A percentile compares a stretch with the other conserved stretches of the same genome.
Evolutionary conservation across 2,888 invertebrate species (phyloP).

Genomic region (Cheilosia impressa): DNA sequence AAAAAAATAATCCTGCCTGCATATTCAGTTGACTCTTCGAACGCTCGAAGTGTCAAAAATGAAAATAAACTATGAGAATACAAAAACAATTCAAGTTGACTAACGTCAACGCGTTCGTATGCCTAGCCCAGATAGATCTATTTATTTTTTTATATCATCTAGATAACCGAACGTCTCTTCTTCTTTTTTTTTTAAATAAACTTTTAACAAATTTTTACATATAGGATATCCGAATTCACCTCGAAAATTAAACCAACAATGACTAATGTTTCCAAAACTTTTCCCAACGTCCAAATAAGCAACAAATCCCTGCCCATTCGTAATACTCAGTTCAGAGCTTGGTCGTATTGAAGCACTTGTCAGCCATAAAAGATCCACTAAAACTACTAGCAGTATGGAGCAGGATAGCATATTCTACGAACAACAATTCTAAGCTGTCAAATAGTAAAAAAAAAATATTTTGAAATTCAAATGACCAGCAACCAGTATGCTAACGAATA

Average conservation of each 20-base stretch:
- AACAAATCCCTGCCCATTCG: conserved; percentile 77
- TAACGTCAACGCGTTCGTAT: too few relatives aligned
- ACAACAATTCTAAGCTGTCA: not conserved
- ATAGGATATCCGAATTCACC: conserved; percentile 51
- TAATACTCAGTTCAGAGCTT: conserved; percentile 59
- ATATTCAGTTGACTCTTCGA: too few relatives aligned
- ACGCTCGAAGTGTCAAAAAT: too few relatives aligned
- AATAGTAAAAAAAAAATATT: not conserved
- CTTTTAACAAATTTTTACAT: too few relatives aligned
- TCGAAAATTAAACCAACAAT: conserved; percentile 77
- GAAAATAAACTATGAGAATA: too few relatives aligned
- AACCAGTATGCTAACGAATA: not conserved
- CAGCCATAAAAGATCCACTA: not conserved
- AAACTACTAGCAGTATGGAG: conserved; percentile 5
- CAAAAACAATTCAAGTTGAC: too few relatives aligned
- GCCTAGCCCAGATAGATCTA: too few relatives aligned
- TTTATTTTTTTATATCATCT: too few relatives aligned
- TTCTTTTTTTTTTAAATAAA: too few relatives aligned
- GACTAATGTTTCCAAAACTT: conserved; percentile 74
- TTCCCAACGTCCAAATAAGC: conserved; percentile 76
- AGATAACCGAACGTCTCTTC: too few relatives aligned
- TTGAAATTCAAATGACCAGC: not conserved
- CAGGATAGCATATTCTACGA: conserved; percentile 1
- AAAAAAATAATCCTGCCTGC: too few relatives aligned
- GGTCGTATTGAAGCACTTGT: conserved; percentile 71